Evolutionary conservation across 2,797 vertebrate species (phyloP), one percentile per base, ranked within the genome.

Genomic region (Allobates femoralis): DNA sequence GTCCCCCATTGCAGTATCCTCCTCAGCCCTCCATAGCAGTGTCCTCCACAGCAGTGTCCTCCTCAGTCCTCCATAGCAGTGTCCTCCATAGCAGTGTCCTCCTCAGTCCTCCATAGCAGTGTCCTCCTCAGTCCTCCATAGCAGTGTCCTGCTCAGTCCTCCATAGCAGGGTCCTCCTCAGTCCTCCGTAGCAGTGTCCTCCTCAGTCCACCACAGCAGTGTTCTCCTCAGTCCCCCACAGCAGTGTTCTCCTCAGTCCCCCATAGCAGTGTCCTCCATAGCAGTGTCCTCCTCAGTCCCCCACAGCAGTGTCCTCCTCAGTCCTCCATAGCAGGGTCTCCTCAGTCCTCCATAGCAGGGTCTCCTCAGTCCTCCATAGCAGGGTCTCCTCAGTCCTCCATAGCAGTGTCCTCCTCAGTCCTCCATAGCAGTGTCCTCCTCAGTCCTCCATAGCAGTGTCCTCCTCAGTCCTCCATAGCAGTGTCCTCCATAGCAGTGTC

Each of bases 191-290:
- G 16, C 51, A 53, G 51, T 11, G 51, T 53, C 51, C 14, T 18
- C 51, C 51, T 1, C 51, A 53, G 15, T 58, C 8, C 58, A 23
- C n/a, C 58, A 62, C 26, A 62, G 16, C 51, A 53, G 51, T 11
- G 51, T 53, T 15, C 14, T 18, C 51, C 51, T 1, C 51, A 53
- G 15, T 56, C 55, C 58, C 58, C 8, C 58, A 60, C 26, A 58
- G 23, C 55, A 58, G 18, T 15, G 19, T 58, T 19, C 2, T 6
- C 55, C 19, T 3, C 55, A 58, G 26, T 62, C 62, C 62, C 62
- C 62, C 62, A 66, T 66, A 66, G 32, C 28, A 66, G n/a, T n/a
- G 62, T 62, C 62, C 64, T 18, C 64, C 64, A 67, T 67, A 67
- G 34, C 64, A 67, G 62, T 12, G 21, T 71, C 67, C 12, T 14